A percentile compares a stretch with the other conserved stretches of the same genome.
Conservation (phyloP, 1,140 invertebrate species). For the Belonocnema kinseyi region DNA sequence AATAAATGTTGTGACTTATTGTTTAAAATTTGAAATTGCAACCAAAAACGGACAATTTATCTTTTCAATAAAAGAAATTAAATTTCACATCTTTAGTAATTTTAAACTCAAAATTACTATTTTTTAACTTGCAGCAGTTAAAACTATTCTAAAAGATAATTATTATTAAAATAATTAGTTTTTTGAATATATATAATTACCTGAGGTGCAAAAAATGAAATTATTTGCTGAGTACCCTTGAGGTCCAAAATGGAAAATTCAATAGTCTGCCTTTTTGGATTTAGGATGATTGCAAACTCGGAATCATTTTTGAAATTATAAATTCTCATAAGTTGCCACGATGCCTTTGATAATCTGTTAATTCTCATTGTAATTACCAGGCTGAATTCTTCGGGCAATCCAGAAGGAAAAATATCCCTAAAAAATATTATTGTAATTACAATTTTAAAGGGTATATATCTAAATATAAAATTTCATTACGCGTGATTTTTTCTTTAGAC, state of each 20-base stretch:
- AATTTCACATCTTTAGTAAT: no score
- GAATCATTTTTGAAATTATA: neutral
- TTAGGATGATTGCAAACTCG: neutral
- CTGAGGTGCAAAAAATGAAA: neutral
- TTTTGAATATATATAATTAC: neutral
- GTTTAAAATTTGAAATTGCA: no score
- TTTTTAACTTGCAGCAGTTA: no score
- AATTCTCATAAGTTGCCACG: neutral
- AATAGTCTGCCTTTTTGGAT: neutral
- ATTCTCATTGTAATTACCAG: constrained; percentile 14
- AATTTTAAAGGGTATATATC: no score
- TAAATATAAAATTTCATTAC: no score
- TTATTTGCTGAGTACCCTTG: neutral
- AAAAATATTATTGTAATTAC: neutral
- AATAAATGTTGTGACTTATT: no score
- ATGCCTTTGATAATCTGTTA: neutral
- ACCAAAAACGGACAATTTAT: no score
- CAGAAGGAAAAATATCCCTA: constrained; percentile 81
- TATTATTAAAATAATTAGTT: no score
- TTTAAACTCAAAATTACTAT: no score
- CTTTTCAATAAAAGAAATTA: no score
- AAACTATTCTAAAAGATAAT: no score
- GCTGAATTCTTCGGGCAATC: constrained; percentile 64
- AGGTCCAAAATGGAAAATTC: neutral
- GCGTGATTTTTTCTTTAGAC: no score